Base-by-base conservation (phyloP, 2,113 vertebrate species). In the Sterna hirundo region DNA sequence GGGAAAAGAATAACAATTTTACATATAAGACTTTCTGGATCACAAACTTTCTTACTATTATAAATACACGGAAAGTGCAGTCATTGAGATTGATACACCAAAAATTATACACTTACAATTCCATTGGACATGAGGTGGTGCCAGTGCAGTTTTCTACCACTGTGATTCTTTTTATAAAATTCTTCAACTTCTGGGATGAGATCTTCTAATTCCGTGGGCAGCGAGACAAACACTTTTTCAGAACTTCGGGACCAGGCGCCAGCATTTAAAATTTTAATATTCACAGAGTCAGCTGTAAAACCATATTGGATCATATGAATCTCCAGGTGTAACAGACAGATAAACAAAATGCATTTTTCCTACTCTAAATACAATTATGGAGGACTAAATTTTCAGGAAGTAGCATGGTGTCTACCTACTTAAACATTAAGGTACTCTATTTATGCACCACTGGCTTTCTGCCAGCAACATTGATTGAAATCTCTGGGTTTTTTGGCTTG, bases 101-200 rank as follows among this genome's bases (percentile, higher is more conserved):
- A 92, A 83, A 86, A 36, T 20, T 5, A 47, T n/a, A 90, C 78
- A 98, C 99, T 98, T 97, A 99, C 99, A 96, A 99, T 99, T 98
- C 99, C 99, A 81, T 99, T 99, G 91, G 99, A 99, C 99, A 99
- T 99, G 94, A 99, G 99, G 96, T 99, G 99, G 89, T 99, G 99
- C 99, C 99, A 99, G 97, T 99, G 99, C 52, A 99, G 98, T 96
- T 99, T 99, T 97, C 99, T 98, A 96, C 99, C 99, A 54, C 99
- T 99, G 97, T 99, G 99, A 97, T 99, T 99, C 98, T 99, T 99
- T 98, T 99, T 99, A 95, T 99, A 99, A 95, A 99, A 99, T 92
- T 99, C 99, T 97, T 99, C 99, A 18, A 99, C 99, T 98, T 99
- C 99, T 17, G 99, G 99, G 97, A 99, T 99, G 87, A 99, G 98